Base-by-base conservation (phyloP, 2,888 invertebrate species). In the Lepidochrysops patricia region DNA sequence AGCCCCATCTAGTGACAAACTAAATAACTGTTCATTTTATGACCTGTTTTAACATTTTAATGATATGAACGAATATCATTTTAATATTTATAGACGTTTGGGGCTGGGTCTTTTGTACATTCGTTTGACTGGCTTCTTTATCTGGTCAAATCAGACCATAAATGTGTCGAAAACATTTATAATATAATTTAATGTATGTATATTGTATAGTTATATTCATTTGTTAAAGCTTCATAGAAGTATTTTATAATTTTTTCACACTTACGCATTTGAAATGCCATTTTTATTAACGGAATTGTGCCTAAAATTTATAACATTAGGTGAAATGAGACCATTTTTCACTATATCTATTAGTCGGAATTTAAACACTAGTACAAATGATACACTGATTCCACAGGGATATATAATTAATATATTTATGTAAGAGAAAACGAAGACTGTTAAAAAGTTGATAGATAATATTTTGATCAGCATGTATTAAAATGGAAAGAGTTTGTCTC, bases 371-470 rank as follows among this genome's bases (percentile, higher is more conserved):
- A 86, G 86, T 87, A 88, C 87, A 88, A 86, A 86, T 73, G 72
- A 77, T 73, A 84, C 84, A 80, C 80, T 82, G 79, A 81, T 77
- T 78, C 77, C 76, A 87, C 87, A 89, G 88, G 88, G 89, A 72
- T 69, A 79, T 80, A 82, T 79, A 76, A 80, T n/a, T n/a, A n/a
- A 54, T 54, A 54, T 54, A 54, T 54, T 78, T 79, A 77, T 82
- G 75, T 88, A 87, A 89, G 87, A 79, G 79, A 79, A 87, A 83
- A 79, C 77, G 82, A 89, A 89, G 89, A 89, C 89, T 89, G 89
- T 81, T 79, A 69, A 76, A 82, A 84, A 80, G 76, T 80, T 82
- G 80, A 77, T 88, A 86, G 79, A 82, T 84, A 43, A 43, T 43
- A 82, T 83, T 82, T 80, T 81, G 75, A 77, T 76, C 74, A 75